These are phyloP conservation scores for Petrophora chlorosata DNA, from an alignment of 2,888 invertebrate genomes.

Conservation along the genomic window DNA sequence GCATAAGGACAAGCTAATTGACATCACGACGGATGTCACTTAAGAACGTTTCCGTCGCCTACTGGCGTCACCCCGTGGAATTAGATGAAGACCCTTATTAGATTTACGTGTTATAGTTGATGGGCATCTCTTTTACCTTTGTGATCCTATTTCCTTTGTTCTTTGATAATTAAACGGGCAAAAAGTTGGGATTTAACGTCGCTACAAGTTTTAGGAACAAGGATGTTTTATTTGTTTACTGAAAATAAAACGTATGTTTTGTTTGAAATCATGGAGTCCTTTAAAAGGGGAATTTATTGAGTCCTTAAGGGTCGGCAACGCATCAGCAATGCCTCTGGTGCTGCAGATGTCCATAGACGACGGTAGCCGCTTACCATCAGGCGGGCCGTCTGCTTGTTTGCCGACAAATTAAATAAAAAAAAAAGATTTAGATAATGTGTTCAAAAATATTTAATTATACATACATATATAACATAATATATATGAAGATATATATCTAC, in stretches of 20 bases:
- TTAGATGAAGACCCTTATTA: slow-evolving; percentile 45
- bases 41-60: slow-evolving; percentile 39
- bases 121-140: slow-evolving; percentile 38
- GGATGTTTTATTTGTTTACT: slow-evolving; percentile 12
- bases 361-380: no score
- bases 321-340: no score
- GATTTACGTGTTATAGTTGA: slow-evolving; percentile 40
- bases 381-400: no score
- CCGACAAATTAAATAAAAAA: no score
- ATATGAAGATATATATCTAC: no score
- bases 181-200: slow-evolving; percentile 22
- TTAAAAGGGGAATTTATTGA: no score
- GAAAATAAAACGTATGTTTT: not conserved
- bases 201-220: slow-evolving; percentile 11
- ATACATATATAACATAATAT: no score
- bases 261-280: not conserved
- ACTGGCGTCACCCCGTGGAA: slow-evolving; percentile 42
- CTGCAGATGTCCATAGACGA: no score
- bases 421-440: no score
- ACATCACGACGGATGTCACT: slow-evolving; percentile 62
- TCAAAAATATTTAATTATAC: no score
- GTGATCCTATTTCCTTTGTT: slow-evolving; percentile 30
- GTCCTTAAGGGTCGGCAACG: no score
- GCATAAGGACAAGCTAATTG: slow-evolving; percentile 53
- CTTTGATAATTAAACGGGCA: slow-evolving; percentile 22